Base-by-base conservation (phyloP, 2,888 invertebrate species). In the Eremobia ochroleuca region DNA sequence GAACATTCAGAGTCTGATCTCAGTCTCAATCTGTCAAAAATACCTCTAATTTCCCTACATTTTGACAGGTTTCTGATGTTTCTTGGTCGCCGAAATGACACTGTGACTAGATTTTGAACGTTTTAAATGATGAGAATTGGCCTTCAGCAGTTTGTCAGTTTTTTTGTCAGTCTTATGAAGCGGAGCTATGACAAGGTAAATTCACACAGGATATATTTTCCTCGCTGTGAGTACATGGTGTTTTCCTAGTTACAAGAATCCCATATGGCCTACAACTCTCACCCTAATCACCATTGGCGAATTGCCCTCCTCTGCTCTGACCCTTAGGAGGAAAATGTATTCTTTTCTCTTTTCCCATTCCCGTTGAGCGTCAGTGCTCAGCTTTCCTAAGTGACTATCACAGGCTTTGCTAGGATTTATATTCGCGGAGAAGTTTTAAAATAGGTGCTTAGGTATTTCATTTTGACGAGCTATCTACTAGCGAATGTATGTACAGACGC, bases 251-350 rank as follows among this genome's bases (percentile, higher is more conserved):
- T 40, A n/a, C 1, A 28, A 34, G 21, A 43, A 21, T 8, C n/a
- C 6, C 25, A 25, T 18, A 43, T 34, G 21, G 18, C 6, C 28
- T 28, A 31, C 49, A 40, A 9, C 31, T 75, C 49, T 40, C 28
- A 18, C 31, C 34, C 18, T 59, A 46, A 59, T 74, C 37, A 74
- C 13, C 21, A 62, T 15, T n/a, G 76, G 21, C 31, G 11, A 49
- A 75, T 61, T 75, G 37, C 25, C 28, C 25, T 59, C 4, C 2
- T 8, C 21, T 28, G 6, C 0, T 15, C n/a, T 15, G 61, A 52
- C 34, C 64, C 55, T 28, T 76, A 55, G 2, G 5, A 64, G 55
- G 5, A 76, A 76, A 75, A 49, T 21, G 6, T 52, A 52, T 61
- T 34, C 21, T 31, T 62, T 73, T 25, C 5, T 18, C 5, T 72